These are phyloP conservation scores for Magallana gigas DNA, from an alignment of 1,140 invertebrate genomes.

Conservation along the genomic window DNA sequence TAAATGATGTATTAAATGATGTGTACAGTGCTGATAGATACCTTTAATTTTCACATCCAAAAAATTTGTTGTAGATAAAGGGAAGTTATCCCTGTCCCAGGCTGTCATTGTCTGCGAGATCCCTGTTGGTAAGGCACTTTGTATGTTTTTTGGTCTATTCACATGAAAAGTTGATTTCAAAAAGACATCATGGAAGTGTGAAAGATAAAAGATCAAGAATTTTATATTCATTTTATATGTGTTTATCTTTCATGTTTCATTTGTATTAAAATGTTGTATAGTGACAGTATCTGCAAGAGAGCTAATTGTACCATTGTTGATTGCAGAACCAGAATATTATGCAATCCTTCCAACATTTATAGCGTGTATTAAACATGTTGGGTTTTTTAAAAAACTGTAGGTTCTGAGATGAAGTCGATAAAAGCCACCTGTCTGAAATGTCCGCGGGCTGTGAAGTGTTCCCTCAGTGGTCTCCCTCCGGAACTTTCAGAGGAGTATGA, in stretches of 20 bases:
- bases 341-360: no score
- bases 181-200: no score
- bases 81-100: background rate
- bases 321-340: no score
- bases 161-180: no score
- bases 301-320: no score
- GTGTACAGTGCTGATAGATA: background rate
- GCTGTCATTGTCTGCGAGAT: background rate
- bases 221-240: no score
- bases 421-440: slow-evolving; percentile 34
- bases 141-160: no score
- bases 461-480: background rate
- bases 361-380: no score
- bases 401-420: background rate
- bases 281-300: no score
- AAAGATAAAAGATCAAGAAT: no score
- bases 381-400: background rate
- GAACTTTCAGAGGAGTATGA: slow-evolving; percentile 18
- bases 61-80: background rate
- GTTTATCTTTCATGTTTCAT: no score
- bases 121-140: background rate
- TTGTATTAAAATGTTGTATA: no score
- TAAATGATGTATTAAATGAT: background rate
- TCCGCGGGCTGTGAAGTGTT: background rate
- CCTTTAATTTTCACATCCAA: background rate